These are phyloP conservation scores for Drosophila persimilis DNA, from an alignment of 1,140 invertebrate species.

Conservation along the genomic window DNA sequence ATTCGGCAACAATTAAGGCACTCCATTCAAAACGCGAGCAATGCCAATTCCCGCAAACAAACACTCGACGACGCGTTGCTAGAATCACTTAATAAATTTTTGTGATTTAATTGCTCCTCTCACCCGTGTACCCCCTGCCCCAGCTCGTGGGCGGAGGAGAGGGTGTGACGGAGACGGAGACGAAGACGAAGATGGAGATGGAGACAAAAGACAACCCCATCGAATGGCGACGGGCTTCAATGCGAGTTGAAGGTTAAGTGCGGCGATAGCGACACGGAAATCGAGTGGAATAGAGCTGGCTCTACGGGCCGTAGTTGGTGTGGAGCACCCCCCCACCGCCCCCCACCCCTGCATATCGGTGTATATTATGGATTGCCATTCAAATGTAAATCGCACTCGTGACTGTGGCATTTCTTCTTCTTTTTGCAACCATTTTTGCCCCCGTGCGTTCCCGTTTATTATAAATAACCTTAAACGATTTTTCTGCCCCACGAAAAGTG, in stretches of 20 bases:
- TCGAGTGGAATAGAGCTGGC: constrained; percentile 19
- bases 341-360: too few species aligned
- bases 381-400: background rate
- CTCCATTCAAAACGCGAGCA: constrained; percentile 74
- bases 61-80: constrained; percentile 53
- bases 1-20: constrained; percentile 74
- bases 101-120: constrained; percentile 52
- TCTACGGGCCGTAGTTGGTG: background rate
- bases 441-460: constrained; percentile 42
- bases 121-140: background rate
- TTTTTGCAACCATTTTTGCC: background rate
- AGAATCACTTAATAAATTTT: constrained; percentile 71
- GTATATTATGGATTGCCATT: too few species aligned
- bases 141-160: background rate
- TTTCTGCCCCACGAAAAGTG: constrained; percentile 69
- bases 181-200: constrained; percentile 1
- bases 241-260: constrained; percentile 79
- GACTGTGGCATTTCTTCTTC: constrained; percentile 9
- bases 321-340: too few species aligned
- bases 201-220: constrained; percentile 9
- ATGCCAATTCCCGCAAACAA: constrained; percentile 39
- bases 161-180: constrained; percentile 30
- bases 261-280: constrained; percentile 58
- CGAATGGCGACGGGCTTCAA: constrained; percentile 64
- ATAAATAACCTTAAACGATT: constrained; percentile 77